phyloP scores from a whole-genome alignment of 1,140 invertebrate genomes.

The Camponotus floridanus region DNA sequence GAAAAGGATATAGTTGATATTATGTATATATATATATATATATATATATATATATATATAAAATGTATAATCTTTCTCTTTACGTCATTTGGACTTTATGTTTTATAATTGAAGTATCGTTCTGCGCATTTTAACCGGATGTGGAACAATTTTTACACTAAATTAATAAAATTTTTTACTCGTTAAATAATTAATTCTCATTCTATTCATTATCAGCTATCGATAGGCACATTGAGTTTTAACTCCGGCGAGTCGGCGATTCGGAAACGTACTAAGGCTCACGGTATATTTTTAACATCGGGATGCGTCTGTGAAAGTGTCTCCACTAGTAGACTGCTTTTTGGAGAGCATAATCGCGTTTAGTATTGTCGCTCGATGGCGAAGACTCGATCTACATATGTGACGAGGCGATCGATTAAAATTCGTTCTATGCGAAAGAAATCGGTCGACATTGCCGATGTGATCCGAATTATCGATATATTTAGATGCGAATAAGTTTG shows the following conservation, averaged over 20 bases:
- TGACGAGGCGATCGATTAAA: neutral
- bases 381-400: conserved; percentile 18
- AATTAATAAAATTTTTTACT: neutral
- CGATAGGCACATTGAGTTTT: conserved; percentile 13
- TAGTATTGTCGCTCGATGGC: conserved; percentile 39
- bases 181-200: neutral
- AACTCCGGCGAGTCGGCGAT: conserved; percentile 6
- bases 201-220: conserved; percentile 9
- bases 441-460: neutral
- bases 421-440: neutral
- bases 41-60: no score
- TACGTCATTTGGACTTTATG: neutral
- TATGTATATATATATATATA: no score
- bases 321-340: conserved; percentile 57
- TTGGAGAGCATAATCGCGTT: conserved; percentile 44
- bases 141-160: neutral
- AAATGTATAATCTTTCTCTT: neutral
- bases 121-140: neutral
- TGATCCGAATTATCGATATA: conserved; percentile 13
- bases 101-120: neutral
- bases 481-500: conserved; percentile 26
- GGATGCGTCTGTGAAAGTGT: conserved; percentile 69
- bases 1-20: neutral
- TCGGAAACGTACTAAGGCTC: conserved; percentile 48
- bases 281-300: conserved; percentile 68